Conservation (phyloP, 2,797 vertebrate species). For the Chelon labrosus region DNA sequence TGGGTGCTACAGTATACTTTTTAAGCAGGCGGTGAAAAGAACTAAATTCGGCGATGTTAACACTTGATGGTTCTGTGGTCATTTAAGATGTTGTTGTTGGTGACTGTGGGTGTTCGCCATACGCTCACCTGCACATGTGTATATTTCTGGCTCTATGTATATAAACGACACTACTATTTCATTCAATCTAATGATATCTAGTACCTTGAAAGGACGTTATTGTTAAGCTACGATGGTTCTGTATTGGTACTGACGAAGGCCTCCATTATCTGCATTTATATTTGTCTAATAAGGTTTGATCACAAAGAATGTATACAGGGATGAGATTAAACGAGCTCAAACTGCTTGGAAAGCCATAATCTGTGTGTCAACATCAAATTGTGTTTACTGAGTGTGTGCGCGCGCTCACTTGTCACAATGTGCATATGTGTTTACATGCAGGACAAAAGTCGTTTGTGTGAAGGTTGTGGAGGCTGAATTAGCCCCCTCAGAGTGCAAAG, state of each 20-base stretch:
- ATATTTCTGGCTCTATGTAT: constrained; percentile 83
- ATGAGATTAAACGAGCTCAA: constrained; percentile 78
- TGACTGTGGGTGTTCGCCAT: constrained; percentile 67
- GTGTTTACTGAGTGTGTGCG: constrained; percentile 45
- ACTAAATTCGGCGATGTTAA: constrained; percentile 35
- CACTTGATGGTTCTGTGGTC: constrained; percentile 68
- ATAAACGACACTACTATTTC: constrained; percentile 71
- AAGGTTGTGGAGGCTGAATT: constrained; percentile 32
- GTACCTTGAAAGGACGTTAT: constrained; percentile 70
- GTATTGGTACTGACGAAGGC: constrained; percentile 66
- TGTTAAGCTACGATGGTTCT: constrained; percentile 59
- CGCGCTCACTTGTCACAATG: constrained; percentile 32
- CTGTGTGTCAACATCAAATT: constrained; percentile 69
- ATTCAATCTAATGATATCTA: constrained; percentile 70
- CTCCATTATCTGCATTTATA: constrained; percentile 79
- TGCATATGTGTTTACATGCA: constrained; percentile 38
- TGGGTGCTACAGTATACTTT: constrained; percentile 63
- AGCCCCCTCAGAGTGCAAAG: constrained; percentile 48
- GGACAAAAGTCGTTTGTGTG: constrained; percentile 42
- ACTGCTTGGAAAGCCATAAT: constrained; percentile 81
- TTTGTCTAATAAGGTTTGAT: constrained; percentile 79
- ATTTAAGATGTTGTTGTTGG: constrained; percentile 76
- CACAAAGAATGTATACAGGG: constrained; percentile 80
- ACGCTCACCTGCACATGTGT: constrained; percentile 77
- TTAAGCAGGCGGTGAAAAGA: constrained; percentile 57